Evolutionary conservation across 2,113 vertebrate genomes (phyloP).

Genomic region (Prunella fulvescens): DNA sequence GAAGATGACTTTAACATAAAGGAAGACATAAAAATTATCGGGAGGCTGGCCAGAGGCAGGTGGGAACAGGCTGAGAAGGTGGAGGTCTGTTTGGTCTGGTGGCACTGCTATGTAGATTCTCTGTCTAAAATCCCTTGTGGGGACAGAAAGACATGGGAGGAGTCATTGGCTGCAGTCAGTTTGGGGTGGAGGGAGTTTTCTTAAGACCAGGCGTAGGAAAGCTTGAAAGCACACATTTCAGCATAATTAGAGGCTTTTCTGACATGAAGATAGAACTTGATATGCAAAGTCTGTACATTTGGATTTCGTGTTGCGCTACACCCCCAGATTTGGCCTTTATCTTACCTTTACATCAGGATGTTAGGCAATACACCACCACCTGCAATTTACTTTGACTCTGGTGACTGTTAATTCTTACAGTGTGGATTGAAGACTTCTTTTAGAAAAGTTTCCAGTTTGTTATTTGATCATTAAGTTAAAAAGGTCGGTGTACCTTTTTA

Average conservation of each 20-base stretch:
- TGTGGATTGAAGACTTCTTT: background rate
- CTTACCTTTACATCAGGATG: background rate
- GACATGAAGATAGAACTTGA: background rate
- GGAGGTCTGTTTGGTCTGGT: background rate
- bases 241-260: slow-evolving; percentile 21
- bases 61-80: background rate
- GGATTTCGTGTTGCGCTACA: background rate
- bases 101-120: background rate
- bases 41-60: background rate
- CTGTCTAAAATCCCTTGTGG: background rate
- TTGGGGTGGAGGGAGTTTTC: background rate
- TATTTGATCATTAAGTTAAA: background rate
- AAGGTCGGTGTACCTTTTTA: background rate
- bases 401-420: background rate
- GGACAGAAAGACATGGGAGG: background rate
- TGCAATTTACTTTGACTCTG: background rate
- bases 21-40: background rate
- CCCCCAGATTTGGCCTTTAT: background rate
- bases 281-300: background rate
- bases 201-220: background rate
- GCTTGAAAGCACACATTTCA: background rate
- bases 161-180: background rate
- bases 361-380: background rate
- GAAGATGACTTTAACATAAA: background rate
- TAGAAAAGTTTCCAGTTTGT: background rate